These are phyloP conservation scores for Rotaria socialis DNA, from an alignment of 2,888 invertebrate species.

Conservation along the genomic window DNA sequence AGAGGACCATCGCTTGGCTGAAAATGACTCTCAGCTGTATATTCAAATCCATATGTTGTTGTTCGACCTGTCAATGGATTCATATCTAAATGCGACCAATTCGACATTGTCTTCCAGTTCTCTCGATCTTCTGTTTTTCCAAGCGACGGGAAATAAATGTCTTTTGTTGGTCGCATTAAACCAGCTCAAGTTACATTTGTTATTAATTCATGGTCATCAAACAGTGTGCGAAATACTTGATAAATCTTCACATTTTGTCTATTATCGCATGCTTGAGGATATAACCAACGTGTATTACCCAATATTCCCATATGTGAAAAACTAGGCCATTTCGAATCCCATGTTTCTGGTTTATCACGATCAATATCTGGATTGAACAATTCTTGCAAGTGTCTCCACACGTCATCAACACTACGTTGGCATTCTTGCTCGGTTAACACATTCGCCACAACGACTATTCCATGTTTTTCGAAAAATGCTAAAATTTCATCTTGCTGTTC, in stretches of 20 bases:
- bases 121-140: not conserved
- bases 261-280: slow-evolving; percentile 7
- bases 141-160: not conserved
- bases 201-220: not conserved
- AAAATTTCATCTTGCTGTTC: not conserved
- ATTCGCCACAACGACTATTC: not conserved
- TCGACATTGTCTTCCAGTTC: not conserved
- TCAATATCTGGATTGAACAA: not conserved
- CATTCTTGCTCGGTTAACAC: not conserved
- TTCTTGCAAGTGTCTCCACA: not conserved
- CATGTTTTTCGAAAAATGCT: slow-evolving; percentile 12
- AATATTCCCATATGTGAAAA: not conserved
- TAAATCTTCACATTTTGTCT: not conserved
- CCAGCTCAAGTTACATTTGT: not conserved
- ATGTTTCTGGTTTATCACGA: not conserved
- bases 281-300: not conserved
- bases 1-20: not conserved
- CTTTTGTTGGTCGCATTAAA: not conserved
- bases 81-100: slow-evolving; percentile 1
- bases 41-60: not conserved
- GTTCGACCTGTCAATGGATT: not conserved
- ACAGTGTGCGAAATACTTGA: not conserved
- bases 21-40: not conserved
- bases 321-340: not conserved
- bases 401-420: not conserved